phyloP scores from a whole-genome alignment of 2,797 vertebrate genomes.

The Hozukius guyotensis region DNA sequence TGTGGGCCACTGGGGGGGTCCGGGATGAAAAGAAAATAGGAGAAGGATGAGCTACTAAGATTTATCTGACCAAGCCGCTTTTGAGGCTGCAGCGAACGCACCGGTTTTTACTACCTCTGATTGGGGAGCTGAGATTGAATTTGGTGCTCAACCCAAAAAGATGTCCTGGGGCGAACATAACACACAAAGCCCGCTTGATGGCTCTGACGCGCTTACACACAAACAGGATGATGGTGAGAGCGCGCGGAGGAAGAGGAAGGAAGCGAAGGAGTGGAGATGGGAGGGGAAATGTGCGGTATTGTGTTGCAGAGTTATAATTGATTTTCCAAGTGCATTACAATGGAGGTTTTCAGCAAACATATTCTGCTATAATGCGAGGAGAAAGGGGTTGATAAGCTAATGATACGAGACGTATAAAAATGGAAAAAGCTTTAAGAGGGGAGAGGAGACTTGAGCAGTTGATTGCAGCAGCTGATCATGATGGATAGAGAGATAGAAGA shows the following conservation, averaged over 20 bases:
- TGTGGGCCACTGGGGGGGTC: constrained; percentile 77
- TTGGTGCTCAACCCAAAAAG: constrained; percentile 70
- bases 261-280: constrained; percentile 41
- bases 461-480: constrained; percentile 69
- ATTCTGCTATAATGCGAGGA: constrained; percentile 54
- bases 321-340: constrained; percentile 79
- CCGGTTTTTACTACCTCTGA: constrained; percentile 75
- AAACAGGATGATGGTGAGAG: constrained; percentile 41
- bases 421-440: constrained; percentile 70
- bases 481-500: constrained; percentile 58
- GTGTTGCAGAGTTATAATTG: constrained; percentile 75
- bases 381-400: constrained; percentile 70
- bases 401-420: constrained; percentile 64
- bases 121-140: constrained; percentile 78
- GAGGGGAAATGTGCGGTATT: constrained; percentile 63
- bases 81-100: constrained; percentile 49
- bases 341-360: constrained; percentile 65
- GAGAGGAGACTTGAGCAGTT: constrained; percentile 47
- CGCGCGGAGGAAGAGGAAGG: constrained; percentile 37
- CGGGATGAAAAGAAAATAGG: constrained; percentile 76
- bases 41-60: constrained; percentile 77
- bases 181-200: constrained; percentile 72
- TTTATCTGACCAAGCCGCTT: constrained; percentile 74
- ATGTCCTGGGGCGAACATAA: constrained; percentile 71
- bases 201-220: constrained; percentile 59